Base-by-base conservation (phyloP, 2,113 vertebrate species). In the Petroica traversi region DNA sequence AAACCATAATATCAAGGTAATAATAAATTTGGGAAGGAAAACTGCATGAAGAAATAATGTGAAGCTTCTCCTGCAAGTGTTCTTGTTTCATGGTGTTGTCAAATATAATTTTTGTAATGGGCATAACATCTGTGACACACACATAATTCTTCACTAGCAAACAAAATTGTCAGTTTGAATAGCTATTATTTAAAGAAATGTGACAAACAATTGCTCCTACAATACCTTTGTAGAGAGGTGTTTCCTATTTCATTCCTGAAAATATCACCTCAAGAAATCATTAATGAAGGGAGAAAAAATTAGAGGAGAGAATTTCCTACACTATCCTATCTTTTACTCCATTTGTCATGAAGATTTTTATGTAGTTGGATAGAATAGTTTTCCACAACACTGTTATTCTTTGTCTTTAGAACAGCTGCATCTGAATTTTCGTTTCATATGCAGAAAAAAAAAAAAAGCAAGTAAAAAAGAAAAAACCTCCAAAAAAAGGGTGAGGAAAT, bases 401-500 rank as follows among this genome's bases (percentile, higher is more conserved):
- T 43, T 68, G 10, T 64, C 8, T 83, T 41, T 26, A 80, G 11
- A 36, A 71, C 6, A 90, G 26, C 20, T 63, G 52, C 31, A 45
- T 63, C 43, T 48, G 34, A 84, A 24, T 59, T 82, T 85, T 75
- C 18, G 38, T 80, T 85, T 75, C 36, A n/a, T 45, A 45, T 19
- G 43, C 43, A 45, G 43, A 19, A 11, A 19, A 14, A 4, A 22
- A 22, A 17, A 8, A 26, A 38, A 9, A 20, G 38, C 4, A 23
- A 41, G 13, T 6, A 51, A n/a, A 5, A 8, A 3, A 55, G 23
- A 41, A 36, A 62, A n/a, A 19, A 3, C 0, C 3, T 9, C 13
- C 5, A 45, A 33, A 41, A 34, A 54, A 15, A 0, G 0, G 1
- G n/a, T 29, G 4, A 40, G 14, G 33, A 54, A 19, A 6, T 78